Percentiles rank a stretch among this genome's conserved stretches.
These are phyloP conservation scores for Odontothrips loti DNA, from an alignment of 2,888 invertebrate species.

Conservation along the genomic window DNA sequence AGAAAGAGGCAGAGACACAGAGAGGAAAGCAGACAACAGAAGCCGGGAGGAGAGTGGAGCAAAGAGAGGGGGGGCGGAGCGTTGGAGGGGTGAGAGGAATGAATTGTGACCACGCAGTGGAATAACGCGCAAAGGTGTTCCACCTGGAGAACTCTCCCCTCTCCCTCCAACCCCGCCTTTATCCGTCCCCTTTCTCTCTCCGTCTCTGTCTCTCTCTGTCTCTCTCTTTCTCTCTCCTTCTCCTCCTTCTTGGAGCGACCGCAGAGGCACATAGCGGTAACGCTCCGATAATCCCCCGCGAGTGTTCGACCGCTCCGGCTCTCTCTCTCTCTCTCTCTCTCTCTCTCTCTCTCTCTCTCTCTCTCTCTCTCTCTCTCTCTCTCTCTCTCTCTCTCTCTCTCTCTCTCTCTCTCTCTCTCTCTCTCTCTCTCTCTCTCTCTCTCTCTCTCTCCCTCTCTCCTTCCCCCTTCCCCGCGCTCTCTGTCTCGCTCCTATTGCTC, in stretches of 20 bases:
- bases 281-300: too few relatives aligned
- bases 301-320: not conserved
- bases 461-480: not conserved
- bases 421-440: not conserved
- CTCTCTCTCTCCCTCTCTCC: not conserved
- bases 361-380: not conserved
- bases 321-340: not conserved
- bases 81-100: not conserved
- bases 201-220: not conserved
- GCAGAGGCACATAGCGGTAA: not conserved
- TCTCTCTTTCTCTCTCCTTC: not conserved
- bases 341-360: not conserved
- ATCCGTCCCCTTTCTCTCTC: not conserved
- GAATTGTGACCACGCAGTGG: slow-evolving; percentile 10
- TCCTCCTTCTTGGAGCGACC: not conserved
- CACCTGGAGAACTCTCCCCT: slow-evolving; percentile 9
- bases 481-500: not conserved
- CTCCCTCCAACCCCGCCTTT: not conserved
- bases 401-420: not conserved
- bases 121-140: slow-evolving; percentile 19
- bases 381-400: not conserved
- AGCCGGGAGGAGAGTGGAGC: not conserved
- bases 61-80: not conserved
- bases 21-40: not conserved
- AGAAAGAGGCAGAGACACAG: not conserved